Conservation (phyloP, 64 coral and sea anemone genomes). For the Exaiptasia diaphana region DNA sequence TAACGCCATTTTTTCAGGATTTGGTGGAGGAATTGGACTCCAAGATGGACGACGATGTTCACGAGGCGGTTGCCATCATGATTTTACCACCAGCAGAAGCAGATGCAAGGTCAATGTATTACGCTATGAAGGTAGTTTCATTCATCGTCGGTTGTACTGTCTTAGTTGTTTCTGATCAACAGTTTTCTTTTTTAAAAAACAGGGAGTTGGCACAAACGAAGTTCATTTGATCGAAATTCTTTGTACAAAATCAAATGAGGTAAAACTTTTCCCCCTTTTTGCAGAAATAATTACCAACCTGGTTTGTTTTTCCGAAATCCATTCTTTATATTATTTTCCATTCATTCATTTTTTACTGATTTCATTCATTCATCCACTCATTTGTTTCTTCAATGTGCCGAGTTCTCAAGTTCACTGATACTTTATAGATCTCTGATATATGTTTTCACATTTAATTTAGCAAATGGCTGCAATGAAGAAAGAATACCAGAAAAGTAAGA, state of each 20-base stretch:
- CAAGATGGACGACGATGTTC: slow-evolving; percentile 35
- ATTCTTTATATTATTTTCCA: background rate
- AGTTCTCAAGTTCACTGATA: background rate
- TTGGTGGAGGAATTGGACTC: slow-evolving; percentile 32
- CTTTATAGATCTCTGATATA: background rate
- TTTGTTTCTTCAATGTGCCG: background rate
- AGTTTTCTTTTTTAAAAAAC: background rate
- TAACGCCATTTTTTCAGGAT: slow-evolving; percentile 2
- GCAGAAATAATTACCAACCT: no score
- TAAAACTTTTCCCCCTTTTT: no score
- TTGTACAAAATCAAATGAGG: slow-evolving; percentile 60
- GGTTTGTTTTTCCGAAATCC: no score
- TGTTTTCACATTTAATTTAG: background rate
- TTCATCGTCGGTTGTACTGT: background rate
- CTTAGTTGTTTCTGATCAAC: background rate
- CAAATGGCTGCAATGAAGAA: slow-evolving; percentile 46
- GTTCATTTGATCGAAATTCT: slow-evolving; percentile 68
- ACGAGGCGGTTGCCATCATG: slow-evolving; percentile 32
- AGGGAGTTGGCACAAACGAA: slow-evolving; percentile 83
- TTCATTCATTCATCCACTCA: background rate
- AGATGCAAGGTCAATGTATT: slow-evolving; percentile 24
- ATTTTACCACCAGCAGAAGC: slow-evolving; percentile 14
- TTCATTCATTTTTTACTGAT: background rate
- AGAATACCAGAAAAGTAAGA: slow-evolving; percentile 67
- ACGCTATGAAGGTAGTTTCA: slow-evolving; percentile 43